Percentiles rank a stretch among this genome's conserved stretches.
Evolutionary conservation across 2,888 invertebrate genomes (phyloP).

Genomic region (Dendrolimus houi): DNA sequence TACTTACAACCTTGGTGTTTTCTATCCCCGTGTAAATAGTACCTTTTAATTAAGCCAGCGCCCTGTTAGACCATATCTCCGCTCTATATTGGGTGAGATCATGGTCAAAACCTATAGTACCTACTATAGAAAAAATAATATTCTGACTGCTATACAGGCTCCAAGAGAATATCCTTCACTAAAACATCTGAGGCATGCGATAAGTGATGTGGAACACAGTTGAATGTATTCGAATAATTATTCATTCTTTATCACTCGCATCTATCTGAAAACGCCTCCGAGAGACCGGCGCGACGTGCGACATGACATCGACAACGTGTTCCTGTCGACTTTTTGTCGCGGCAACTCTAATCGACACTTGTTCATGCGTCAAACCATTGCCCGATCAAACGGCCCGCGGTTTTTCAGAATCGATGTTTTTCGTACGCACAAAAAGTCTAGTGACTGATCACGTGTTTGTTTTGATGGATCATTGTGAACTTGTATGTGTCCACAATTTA

Average conservation of each 20-base stretch:
- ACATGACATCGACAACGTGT: slow-evolving; percentile 60
- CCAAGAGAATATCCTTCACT: not conserved
- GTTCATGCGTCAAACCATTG: slow-evolving; percentile 27
- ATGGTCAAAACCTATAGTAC: too few relatives aligned
- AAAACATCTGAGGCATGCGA: not conserved
- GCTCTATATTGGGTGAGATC: too few relatives aligned
- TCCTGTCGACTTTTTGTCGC: slow-evolving; percentile 50
- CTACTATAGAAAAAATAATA: too few relatives aligned
- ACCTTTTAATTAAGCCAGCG: too few relatives aligned
- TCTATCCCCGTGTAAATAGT: too few relatives aligned
- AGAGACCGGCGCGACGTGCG: slow-evolving; percentile 27
- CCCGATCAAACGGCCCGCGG: slow-evolving; percentile 39
- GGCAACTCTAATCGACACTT: slow-evolving; percentile 54
- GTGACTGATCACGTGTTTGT: slow-evolving; percentile 32
- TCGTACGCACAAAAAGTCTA: slow-evolving; percentile 17
- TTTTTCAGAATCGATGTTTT: slow-evolving; percentile 19
- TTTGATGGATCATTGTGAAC: slow-evolving; percentile 36
- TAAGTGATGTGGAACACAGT: slow-evolving; percentile 14
- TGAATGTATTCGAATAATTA: slow-evolving; percentile 45
- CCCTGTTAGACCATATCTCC: too few relatives aligned
- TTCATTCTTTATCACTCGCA: slow-evolving; percentile 47
- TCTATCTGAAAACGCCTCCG: slow-evolving; percentile 42
- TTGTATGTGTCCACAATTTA: slow-evolving; percentile 15
- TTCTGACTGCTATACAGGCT: too few relatives aligned
- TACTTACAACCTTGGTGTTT: too few relatives aligned